A percentile compares a stretch with the other conserved stretches of the same genome.
Conservation (phyloP, 2,113 vertebrate genomes). For the Eudyptes chrysolophus region DNA sequence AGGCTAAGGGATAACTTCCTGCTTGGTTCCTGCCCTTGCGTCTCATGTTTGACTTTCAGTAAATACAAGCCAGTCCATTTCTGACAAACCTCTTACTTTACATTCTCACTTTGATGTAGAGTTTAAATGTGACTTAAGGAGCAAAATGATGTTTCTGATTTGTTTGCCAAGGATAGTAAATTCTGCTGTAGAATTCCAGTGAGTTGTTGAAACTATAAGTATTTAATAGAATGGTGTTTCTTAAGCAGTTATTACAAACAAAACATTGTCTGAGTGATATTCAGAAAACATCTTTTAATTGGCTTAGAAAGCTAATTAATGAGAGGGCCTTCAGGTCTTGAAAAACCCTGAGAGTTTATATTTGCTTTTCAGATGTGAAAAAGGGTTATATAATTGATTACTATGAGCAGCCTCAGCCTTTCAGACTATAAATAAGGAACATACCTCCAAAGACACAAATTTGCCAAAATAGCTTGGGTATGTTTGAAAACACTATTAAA, state of each 20-base stretch:
- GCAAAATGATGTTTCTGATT: not conserved
- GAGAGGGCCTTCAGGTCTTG: not conserved
- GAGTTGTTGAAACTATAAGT: not conserved
- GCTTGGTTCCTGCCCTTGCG: not conserved
- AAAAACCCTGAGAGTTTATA: not conserved
- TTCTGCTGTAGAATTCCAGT: not conserved
- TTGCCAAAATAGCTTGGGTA: not conserved
- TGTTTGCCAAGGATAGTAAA: not conserved
- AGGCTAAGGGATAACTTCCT: not conserved
- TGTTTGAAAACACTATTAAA: not conserved
- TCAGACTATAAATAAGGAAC: not conserved
- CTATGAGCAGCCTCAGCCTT: not conserved
- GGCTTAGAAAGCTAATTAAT: constrained; percentile 12
- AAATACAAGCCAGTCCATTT: not conserved
- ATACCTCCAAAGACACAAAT: not conserved
- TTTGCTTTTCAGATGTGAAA: constrained; percentile 37
- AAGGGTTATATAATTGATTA: not conserved
- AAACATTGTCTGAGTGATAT: not conserved
- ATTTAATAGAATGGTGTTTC: not conserved
- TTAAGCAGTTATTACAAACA: not conserved
- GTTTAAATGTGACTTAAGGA: not conserved
- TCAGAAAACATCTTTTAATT: not conserved
- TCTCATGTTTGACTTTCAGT: not conserved
- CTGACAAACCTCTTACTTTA: not conserved
- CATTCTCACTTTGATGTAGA: not conserved